phyloP scores from a whole-genome alignment of 1,140 invertebrate genomes.

The Neodiprion pinetum region DNA sequence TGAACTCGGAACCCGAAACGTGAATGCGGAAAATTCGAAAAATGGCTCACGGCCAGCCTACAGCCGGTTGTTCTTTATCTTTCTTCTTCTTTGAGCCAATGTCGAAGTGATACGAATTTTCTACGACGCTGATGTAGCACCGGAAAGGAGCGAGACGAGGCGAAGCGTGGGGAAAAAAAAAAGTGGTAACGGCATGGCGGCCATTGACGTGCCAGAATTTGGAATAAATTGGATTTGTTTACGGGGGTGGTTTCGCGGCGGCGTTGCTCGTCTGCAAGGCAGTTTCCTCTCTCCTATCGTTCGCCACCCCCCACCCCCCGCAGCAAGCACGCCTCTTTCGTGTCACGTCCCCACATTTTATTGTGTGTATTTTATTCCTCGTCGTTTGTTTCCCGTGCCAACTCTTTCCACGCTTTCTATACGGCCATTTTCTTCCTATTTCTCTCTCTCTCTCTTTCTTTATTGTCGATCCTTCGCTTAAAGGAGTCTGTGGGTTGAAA shows the following conservation, averaged over 20 bases:
- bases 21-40: no score
- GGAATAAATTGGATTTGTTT: slow-evolving; percentile 50
- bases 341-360: slow-evolving; percentile 38
- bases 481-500: slow-evolving; percentile 13
- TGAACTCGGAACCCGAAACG: no score
- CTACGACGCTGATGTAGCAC: neutral
- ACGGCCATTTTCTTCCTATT: neutral
- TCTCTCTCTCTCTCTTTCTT: neutral
- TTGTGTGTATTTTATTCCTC: slow-evolving; percentile 46
- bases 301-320: slow-evolving; percentile 16
- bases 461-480: neutral
- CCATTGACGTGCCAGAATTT: slow-evolving; percentile 42
- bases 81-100: no score
- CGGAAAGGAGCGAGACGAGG: slow-evolving; percentile 10
- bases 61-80: no score
- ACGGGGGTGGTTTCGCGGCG: slow-evolving; percentile 31
- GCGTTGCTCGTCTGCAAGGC: slow-evolving; percentile 35
- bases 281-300: slow-evolving; percentile 34
- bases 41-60: no score
- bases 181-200: slow-evolving; percentile 27
- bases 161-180: slow-evolving; percentile 34
- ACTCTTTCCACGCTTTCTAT: neutral
- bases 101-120: neutral
- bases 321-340: slow-evolving; percentile 38
- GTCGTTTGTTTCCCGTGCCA: neutral